Evolutionary conservation across 2,113 vertebrate genomes (phyloP).

Genomic region (Varanus salvator): DNA sequence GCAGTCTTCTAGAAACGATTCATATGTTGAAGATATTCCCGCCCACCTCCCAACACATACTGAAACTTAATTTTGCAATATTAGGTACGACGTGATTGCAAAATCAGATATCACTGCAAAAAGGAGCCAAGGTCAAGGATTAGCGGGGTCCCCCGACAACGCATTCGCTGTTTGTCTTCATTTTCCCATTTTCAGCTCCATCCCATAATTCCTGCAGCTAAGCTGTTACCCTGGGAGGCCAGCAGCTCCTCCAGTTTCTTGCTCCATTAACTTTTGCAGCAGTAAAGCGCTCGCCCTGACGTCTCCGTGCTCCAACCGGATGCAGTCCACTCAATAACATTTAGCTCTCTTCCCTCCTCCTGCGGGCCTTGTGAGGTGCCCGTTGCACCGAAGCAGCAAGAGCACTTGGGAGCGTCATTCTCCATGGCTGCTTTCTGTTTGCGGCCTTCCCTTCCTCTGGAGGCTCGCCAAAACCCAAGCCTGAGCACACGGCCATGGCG

Average conservation of each 20-base stretch:
- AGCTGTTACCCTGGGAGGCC: background rate
- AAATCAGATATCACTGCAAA: conserved; percentile 9
- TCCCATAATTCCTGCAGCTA: background rate
- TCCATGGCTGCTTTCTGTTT: background rate
- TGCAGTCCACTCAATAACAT: background rate
- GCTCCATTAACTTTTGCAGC: background rate
- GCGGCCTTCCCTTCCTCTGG: background rate
- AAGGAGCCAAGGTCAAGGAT: background rate
- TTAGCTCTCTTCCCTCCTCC: background rate
- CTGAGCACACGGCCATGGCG: background rate
- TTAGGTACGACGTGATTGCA: background rate
- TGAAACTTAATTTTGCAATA: background rate
- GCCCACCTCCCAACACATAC: background rate
- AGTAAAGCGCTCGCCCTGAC: background rate
- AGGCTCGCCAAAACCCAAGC: background rate
- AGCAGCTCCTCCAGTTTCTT: background rate
- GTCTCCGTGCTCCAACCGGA: background rate
- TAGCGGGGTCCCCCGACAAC: background rate
- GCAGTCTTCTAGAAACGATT: background rate
- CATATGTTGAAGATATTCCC: background rate
- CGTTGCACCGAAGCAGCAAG: background rate
- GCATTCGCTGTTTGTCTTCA: background rate
- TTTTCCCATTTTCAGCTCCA: background rate
- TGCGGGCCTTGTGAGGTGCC: accelerated
- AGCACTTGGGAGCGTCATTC: background rate